Conservation (phyloP, 2,113 vertebrate genomes). For the Sinocyclocheilus anshuiensis region DNA sequence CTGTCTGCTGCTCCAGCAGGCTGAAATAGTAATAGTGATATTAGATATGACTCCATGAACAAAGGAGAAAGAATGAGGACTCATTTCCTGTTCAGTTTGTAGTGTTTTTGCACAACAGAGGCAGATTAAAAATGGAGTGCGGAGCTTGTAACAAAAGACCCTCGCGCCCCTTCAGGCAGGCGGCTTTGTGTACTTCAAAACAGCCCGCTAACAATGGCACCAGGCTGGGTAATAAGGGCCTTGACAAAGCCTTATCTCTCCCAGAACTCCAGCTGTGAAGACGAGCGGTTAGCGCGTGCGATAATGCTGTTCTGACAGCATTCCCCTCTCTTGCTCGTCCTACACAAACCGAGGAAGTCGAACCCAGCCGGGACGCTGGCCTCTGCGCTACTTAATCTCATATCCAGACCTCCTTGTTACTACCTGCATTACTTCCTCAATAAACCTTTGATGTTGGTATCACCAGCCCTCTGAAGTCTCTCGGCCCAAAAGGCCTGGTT, state of each 20-base stretch:
- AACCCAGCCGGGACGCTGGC: constrained; percentile 10
- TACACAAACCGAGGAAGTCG: constrained; percentile 1
- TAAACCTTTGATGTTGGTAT: constrained; percentile 44
- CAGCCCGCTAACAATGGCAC: constrained; percentile 13
- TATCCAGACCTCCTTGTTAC: constrained; percentile 46
- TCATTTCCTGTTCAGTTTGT: constrained; percentile 55
- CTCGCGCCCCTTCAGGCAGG: constrained; percentile 14
- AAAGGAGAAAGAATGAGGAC: constrained; percentile 49
- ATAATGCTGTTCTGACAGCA: constrained; percentile 22
- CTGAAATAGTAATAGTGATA: constrained; percentile 54
- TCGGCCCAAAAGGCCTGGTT: neutral
- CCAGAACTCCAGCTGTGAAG: constrained; percentile 18
- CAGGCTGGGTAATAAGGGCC: constrained; percentile 26
- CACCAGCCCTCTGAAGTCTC: constrained; percentile 36
- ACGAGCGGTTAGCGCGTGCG: constrained; percentile 22
- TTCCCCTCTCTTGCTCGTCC: constrained; percentile 1
- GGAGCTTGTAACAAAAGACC: constrained; percentile 35
- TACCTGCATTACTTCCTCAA: constrained; percentile 55
- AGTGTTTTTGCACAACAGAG: constrained; percentile 40
- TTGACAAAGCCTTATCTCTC: constrained; percentile 34
- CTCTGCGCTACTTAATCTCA: constrained; percentile 48
- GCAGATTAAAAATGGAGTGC: constrained; percentile 52
- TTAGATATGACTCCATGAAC: constrained; percentile 58
- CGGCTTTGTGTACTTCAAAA: constrained; percentile 13
- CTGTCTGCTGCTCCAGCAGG: constrained; percentile 3